Conservation (phyloP, 1,140 invertebrate species). For the Sycophaga agraensis region DNA sequence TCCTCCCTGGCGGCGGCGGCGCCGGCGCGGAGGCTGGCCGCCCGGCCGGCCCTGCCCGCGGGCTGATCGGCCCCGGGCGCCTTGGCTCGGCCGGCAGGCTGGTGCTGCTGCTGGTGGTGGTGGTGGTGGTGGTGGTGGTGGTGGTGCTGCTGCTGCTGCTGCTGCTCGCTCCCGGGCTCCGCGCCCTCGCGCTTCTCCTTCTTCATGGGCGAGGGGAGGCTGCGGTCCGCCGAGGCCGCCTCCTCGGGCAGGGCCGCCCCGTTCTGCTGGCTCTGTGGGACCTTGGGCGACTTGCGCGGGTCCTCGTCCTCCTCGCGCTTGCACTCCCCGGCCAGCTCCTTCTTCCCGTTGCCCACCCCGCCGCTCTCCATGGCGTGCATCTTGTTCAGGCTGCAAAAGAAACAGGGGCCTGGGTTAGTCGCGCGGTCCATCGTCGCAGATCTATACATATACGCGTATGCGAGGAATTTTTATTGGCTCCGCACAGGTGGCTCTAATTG, state of each 20-base stretch:
- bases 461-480: too few relatives aligned
- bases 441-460: too few relatives aligned
- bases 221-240: slow-evolving; percentile 39
- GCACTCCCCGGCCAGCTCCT: slow-evolving; percentile 30
- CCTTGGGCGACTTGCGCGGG: slow-evolving; percentile 42
- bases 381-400: slow-evolving; percentile 46
- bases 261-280: slow-evolving; percentile 52
- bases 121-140: neutral
- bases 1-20: neutral
- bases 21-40: neutral
- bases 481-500: too few relatives aligned
- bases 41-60: neutral
- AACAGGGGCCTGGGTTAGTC: neutral
- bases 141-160: neutral
- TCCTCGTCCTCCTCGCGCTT: slow-evolving; percentile 45
- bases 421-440: too few relatives aligned
- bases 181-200: slow-evolving; percentile 41
- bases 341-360: slow-evolving; percentile 42
- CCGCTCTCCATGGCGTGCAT: slow-evolving; percentile 54
- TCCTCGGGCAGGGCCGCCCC: slow-evolving; percentile 52
- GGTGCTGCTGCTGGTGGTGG: neutral
- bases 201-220: slow-evolving; percentile 15
- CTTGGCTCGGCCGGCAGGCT: too few relatives aligned
- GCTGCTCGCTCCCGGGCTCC: slow-evolving; percentile 26
- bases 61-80: too few relatives aligned